A percentile compares a stretch with the other conserved stretches of the same genome.
These are phyloP conservation scores for Typhlomys cinereus DNA, from an alignment of 2,113 vertebrate genomes.

Conservation along the genomic window DNA sequence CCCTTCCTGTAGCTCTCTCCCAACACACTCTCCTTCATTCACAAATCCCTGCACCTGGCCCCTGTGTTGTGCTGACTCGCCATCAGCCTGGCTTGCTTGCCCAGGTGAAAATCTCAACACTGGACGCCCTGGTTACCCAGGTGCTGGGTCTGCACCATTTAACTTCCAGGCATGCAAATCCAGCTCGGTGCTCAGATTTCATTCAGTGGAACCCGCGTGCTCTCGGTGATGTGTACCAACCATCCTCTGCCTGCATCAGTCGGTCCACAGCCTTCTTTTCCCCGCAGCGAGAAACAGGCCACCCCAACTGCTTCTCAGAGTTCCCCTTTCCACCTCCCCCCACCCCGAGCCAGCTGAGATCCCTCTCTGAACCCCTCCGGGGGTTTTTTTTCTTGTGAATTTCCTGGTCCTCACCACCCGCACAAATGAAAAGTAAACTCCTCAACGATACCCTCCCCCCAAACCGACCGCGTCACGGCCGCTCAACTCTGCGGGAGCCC, in stretches of 20 bases:
- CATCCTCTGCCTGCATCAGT: background rate
- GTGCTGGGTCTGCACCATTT: constrained; percentile 4
- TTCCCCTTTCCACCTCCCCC: background rate
- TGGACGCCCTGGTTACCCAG: background rate
- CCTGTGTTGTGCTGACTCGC: background rate
- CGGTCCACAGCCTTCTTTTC: constrained; percentile 3
- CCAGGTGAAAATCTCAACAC: constrained; percentile 5
- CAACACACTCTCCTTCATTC: constrained; percentile 53
- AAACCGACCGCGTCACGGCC: background rate
- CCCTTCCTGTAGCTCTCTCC: background rate
- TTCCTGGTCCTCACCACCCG: background rate
- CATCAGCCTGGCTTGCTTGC: background rate
- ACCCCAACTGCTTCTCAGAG: background rate
- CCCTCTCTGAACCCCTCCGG: background rate
- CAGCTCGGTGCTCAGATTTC: background rate
- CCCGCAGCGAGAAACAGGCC: background rate
- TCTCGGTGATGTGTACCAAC: background rate
- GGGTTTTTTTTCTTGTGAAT: background rate
- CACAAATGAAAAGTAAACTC: constrained; percentile 70
- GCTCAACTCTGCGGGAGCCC: constrained; percentile 2
- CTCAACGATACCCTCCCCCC: background rate
- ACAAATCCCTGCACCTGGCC: constrained; percentile 26
- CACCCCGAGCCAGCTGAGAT: background rate
- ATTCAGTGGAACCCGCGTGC: constrained; percentile 14
- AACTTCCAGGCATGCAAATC: background rate